A percentile compares a stretch with the other conserved stretches of the same genome.
Evolutionary conservation across 1,140 invertebrate species (phyloP).

Genomic region (Heliconius nattereri): DNA sequence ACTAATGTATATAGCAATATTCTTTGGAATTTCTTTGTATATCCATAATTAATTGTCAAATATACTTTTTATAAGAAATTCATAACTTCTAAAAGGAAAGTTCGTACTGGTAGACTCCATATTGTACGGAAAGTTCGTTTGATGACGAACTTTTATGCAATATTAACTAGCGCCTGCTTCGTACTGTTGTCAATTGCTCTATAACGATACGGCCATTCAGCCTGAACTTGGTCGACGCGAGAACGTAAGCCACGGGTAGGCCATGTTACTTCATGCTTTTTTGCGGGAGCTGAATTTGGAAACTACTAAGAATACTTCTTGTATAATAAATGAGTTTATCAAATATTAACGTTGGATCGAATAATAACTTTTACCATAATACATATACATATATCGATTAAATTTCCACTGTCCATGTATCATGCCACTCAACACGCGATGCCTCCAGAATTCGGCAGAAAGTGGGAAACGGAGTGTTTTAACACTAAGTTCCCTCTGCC

Average conservation of each 20-base stretch:
- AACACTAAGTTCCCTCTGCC: no score
- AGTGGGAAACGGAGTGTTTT: no score
- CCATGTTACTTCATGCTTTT: background rate
- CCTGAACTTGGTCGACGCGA: background rate
- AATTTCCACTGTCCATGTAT: no score
- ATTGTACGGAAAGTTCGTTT: background rate
- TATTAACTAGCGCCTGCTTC: background rate
- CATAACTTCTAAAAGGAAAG: slow-evolving; percentile 1
- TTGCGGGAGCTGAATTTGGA: background rate
- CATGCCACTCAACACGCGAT: no score
- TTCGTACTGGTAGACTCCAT: background rate
- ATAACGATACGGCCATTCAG: background rate
- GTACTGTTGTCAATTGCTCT: background rate
- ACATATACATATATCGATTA: no score
- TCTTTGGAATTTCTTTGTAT: background rate
- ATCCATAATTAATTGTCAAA: background rate
- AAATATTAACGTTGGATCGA: background rate
- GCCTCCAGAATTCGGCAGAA: no score
- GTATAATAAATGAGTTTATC: background rate
- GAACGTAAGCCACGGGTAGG: background rate
- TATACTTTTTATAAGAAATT: slow-evolving; percentile 3
- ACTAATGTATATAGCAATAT: background rate
- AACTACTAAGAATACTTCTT: background rate
- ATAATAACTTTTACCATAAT: no score
- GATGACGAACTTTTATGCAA: slow-evolving; percentile 8